Base-by-base conservation (phyloP, 2,888 invertebrate genomes). In the Ctena decussata region DNA sequence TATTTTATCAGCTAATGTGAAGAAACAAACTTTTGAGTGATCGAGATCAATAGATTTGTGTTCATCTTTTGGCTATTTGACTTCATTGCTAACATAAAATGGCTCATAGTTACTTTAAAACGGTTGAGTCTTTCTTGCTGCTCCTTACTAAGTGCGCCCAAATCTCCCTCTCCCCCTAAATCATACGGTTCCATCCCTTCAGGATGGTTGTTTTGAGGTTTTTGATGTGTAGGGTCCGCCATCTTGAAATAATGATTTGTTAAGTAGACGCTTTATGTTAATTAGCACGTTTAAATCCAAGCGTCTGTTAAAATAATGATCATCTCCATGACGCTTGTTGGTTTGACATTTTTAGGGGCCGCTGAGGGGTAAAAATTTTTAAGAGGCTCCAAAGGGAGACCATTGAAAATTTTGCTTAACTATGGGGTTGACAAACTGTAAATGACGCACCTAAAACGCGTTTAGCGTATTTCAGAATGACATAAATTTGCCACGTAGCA, bases 151-250 rank as follows among this genome's bases (percentile, higher is more conserved):
- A 95, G 82, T 6, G 95, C 95, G 53, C 95, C 95, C 11, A 95
- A 90, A 79, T 95, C 93, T 73, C 88, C 89, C n/a, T 80, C 83
- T 12, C 93, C 93, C 0, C 93, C 93, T 65, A 95, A 82, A 93
- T 95, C 95, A 82, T 95, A 95, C 12, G 94, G 93, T 91, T 95
- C 95, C 95, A 95, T 95, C 35, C 95, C 95, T 74, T 93, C 92
- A 30, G 95, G 95, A 80, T 94, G 93, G 57, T 92, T 89, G 75
- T 94, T 93, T 90, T 94, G 89, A 35, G 95, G 95, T 91, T 91
- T 90, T 83, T 89, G 89, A 77, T 84, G 81, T 73, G 70, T 27
- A 70, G 86, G 85, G 77, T 92, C 93, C 39, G 94, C 93, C 94
- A 94, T 94, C 84, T 93, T 93, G 69, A 71, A 80, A 74, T 83